Evolutionary conservation across 2,888 invertebrate genomes (phyloP), one percentile per base, ranked within the genome.

Genomic region (Drosophila helvetica): DNA sequence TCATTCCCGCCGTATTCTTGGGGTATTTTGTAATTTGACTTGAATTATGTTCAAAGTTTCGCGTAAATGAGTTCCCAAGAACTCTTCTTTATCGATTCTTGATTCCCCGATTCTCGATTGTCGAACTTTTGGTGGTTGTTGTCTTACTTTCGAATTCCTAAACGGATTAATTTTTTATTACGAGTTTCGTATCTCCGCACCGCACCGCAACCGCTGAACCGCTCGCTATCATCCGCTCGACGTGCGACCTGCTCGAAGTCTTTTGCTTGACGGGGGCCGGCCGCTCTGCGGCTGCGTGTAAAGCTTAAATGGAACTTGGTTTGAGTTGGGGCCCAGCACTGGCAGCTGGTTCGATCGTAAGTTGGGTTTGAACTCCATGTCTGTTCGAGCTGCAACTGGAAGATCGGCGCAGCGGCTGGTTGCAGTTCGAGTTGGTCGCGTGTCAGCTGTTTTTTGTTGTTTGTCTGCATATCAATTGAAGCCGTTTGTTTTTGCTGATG

Each of bases 381-480:
- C 7, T 8, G 62, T 68, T 33, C 43, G 30, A 47, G 61, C 58
- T 68, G 7, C 55, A 2, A 65, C 60, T 65, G 4, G 46, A 61
- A 4, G 3, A 38, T 38, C 2, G 38, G 2, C 38, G 6, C n/a
- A n/a, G n/a, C n/a, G n/a, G n/a, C n/a, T n/a, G n/a, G 38, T 67
- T 60, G 65, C 45, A 5, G 58, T 38, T 69, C 52, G 68, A 48
- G n/a, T n/a, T 45, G 51, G 52, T 86, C 74, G 81, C 77, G 70
- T 84, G 85, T 86, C 85, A 86, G 83, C 87, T 83, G 85, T 81
- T 78, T 77, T 50, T 63, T 64, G 52, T 54, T 56, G 19, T 55
- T 61, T 15, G 22, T 52, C 59, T 63, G 82, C 85, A 77, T 75
- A 66, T 80, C 75, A 70, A 77, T 77, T 75, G 77, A 57, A 53